Percentiles rank a stretch among this genome's conserved stretches.
Evolutionary conservation across 2,888 invertebrate species (phyloP).

Genomic region (Tachina fera): DNA sequence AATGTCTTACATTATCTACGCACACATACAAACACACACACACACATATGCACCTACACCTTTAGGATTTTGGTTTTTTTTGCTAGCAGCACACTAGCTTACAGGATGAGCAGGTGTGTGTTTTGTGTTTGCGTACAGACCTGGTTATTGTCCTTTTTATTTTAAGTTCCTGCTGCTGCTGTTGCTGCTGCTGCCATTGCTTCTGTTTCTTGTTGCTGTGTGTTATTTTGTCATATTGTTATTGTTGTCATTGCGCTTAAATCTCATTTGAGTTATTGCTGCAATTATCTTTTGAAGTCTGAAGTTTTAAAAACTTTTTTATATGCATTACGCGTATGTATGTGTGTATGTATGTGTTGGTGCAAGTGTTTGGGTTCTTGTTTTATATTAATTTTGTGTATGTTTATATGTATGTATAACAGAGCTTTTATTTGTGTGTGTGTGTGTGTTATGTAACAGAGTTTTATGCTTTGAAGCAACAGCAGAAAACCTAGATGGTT

Average conservation of each 20-base stretch:
- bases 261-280: constrained; percentile 82
- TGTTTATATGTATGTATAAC: neutral
- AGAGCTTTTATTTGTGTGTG: neutral
- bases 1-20: constrained; percentile 51
- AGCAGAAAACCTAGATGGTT: constrained; percentile 10
- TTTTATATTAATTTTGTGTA: constrained; percentile 39
- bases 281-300: constrained; percentile 79
- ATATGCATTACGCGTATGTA: neutral
- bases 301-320: constrained; percentile 63
- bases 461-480: constrained; percentile 56
- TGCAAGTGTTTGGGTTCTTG: constrained; percentile 29
- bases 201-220: constrained; percentile 29
- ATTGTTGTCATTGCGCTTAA: constrained; percentile 75
- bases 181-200: neutral
- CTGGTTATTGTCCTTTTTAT: constrained; percentile 79
- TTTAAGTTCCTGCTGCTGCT: constrained; percentile 29
- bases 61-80: neutral
- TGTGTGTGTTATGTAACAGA: constrained; percentile 32
- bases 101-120: constrained; percentile 36
- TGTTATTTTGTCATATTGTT: constrained; percentile 47
- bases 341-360: neutral
- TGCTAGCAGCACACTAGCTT: neutral
- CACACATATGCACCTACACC: neutral
- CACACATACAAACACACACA: neutral
- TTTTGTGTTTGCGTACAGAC: constrained; percentile 55